Conservation (phyloP, 2,113 vertebrate species). For the Macrotus californicus region DNA sequence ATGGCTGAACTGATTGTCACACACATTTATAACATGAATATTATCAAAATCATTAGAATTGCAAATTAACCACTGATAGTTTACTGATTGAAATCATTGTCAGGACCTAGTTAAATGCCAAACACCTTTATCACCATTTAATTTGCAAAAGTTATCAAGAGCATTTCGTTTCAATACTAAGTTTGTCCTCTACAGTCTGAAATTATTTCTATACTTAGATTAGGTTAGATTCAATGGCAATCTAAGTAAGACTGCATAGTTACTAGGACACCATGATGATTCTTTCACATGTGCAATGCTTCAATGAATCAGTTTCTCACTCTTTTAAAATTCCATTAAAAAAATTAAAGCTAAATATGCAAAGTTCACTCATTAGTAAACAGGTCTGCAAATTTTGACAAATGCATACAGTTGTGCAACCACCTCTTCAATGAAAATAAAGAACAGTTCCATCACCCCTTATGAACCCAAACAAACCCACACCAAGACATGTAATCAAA, state of each 20-base stretch:
- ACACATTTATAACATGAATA: slow-evolving; percentile 78
- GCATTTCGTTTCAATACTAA: slow-evolving; percentile 71
- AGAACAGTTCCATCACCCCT: too few species aligned
- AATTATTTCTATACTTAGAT: neutral
- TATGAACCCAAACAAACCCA: neutral
- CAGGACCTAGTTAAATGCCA: slow-evolving; percentile 75
- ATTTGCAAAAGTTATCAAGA: slow-evolving; percentile 77
- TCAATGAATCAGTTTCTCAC: neutral
- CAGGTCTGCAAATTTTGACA: too few species aligned
- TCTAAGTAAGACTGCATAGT: neutral
- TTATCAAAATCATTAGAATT: slow-evolving; percentile 79
- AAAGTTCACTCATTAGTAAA: too few species aligned
- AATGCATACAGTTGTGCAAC: too few species aligned
- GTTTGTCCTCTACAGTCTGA: slow-evolving; percentile 63
- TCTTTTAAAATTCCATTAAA: neutral
- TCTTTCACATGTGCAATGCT: neutral
- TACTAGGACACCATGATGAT: neutral
- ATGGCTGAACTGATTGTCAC: slow-evolving; percentile 74
- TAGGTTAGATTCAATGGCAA: neutral
- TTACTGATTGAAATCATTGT: slow-evolving; percentile 77
- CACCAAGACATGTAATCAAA: neutral
- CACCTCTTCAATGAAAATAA: too few species aligned
- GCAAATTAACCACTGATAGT: slow-evolving; percentile 76
- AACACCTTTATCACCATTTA: slow-evolving; percentile 78
- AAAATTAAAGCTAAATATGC: neutral